phyloP scores from a whole-genome alignment of 2,113 vertebrate genomes.

The Seriola aureovittata region DNA sequence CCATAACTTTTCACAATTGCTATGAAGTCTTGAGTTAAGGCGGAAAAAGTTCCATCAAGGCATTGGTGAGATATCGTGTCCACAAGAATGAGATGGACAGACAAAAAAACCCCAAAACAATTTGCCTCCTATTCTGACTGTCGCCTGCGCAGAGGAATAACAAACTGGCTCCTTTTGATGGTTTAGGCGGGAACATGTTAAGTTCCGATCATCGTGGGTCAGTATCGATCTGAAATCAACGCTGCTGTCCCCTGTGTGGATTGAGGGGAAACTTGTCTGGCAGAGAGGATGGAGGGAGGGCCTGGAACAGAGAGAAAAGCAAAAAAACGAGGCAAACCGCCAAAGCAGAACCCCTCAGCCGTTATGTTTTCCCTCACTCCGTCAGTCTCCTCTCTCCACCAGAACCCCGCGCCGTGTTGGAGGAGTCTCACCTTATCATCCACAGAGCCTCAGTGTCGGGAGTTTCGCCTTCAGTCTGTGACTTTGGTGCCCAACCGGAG shows the following conservation, averaged over 20 bases:
- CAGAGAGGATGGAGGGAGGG: constrained; percentile 20
- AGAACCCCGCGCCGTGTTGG: constrained; percentile 5
- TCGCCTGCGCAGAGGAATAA: not conserved
- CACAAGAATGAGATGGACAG: too few species aligned
- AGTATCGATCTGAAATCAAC: constrained; percentile 54
- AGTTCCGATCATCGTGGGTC: constrained; percentile 43
- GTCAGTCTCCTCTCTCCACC: constrained; percentile 45
- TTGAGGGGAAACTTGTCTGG: constrained; percentile 28
- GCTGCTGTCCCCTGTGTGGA: constrained; percentile 16
- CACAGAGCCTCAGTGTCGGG: constrained; percentile 37
- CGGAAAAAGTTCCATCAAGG: not conserved
- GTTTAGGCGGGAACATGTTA: constrained; percentile 32
- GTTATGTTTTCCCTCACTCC: constrained; percentile 42
- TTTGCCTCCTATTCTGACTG: too few species aligned
- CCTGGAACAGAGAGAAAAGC: constrained; percentile 25
- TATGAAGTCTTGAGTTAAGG: too few species aligned
- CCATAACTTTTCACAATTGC: too few species aligned
- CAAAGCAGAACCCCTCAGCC: constrained; percentile 51
- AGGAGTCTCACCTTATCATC: constrained; percentile 61
- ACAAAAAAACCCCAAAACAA: too few species aligned
- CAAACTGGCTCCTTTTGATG: constrained; percentile 43
- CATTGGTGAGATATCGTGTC: too few species aligned
- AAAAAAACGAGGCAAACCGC: constrained; percentile 42
- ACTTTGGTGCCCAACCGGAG: constrained; percentile 62
- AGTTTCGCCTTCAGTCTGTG: constrained; percentile 53